Conservation (phyloP, 2,797 vertebrate genomes). For the Cuniculus paca region DNA sequence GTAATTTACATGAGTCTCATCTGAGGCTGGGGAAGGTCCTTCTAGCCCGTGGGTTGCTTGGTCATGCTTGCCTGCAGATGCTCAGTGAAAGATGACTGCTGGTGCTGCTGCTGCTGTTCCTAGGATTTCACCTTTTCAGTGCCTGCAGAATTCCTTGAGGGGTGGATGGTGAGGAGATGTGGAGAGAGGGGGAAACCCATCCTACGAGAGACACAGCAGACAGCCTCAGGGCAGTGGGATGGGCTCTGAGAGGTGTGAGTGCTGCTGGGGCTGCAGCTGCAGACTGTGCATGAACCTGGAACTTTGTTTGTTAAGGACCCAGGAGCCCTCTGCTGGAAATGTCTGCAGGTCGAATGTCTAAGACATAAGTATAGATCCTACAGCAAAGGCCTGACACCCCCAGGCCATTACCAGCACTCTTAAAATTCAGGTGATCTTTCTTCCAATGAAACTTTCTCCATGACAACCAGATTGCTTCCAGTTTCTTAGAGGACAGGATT, state of each 20-base stretch:
- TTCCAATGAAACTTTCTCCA: background rate
- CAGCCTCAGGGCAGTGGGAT: background rate
- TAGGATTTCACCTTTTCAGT: background rate
- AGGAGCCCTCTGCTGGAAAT: background rate
- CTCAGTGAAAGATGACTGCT: background rate
- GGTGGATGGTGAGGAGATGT: background rate
- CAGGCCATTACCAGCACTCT: background rate
- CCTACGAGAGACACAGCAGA: background rate
- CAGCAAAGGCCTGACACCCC: background rate
- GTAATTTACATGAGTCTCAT: background rate
- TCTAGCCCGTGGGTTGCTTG: background rate
- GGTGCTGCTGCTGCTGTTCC: background rate
- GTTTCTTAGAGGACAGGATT: background rate
- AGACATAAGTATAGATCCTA: background rate
- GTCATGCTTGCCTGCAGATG: background rate
- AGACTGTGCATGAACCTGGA: background rate
- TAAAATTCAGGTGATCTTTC: constrained; percentile 1
- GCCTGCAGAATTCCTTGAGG: background rate
- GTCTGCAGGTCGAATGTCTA: background rate
- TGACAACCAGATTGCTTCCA: background rate
- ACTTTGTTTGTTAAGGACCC: background rate
- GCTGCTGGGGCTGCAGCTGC: background rate
- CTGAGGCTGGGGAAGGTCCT: background rate
- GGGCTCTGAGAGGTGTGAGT: background rate
- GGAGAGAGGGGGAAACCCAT: background rate